Evolutionary conservation across 2,888 invertebrate genomes (phyloP), one percentile per base, ranked within the genome.

Genomic region (Rugalucina vietnamica): DNA sequence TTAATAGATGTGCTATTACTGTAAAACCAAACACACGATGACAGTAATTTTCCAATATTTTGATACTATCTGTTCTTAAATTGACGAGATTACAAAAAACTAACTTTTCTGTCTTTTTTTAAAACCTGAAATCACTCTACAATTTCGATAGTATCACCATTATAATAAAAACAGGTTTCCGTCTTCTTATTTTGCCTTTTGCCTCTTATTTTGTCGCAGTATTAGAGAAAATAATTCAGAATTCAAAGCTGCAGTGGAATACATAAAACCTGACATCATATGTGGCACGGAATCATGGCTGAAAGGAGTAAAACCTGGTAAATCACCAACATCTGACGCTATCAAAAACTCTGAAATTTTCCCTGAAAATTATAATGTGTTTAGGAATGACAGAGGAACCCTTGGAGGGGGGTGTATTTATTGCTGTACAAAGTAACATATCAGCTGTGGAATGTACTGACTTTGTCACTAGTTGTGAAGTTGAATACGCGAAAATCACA

Each of bases 381-480:
- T 36, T 60, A 71, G 77, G 49, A 81, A 81, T 27, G 81, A 81
- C 39, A 71, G 76, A 81, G 77, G 77, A 32, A 77, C 77, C 10
- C 34, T 75, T 14, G 75, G 75, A 54, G 71, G 76, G 29, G n/a
- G 80, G 80, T 4, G 71, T 76, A 27, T 81, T 81, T 57, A 37
- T 76, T 1, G 36, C 65, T 18, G 76, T 76, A 14, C 73, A 76
- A 21, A 69, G 49, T 36, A 50, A 50, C 10, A 69, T 81, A 36
- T 29, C 57, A 54, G 74, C 71, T n/a, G 60, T 54, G 0, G 76
- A 81, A 76, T 27, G 69, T 43, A 24, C 65, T 49, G 54, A 75
- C 37, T 76, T 81, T 50, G 37, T 76, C 37, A 81, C 81, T 32
- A 24, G 32, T 24, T 1, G 76, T 54, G 76, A 76, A 76, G 24